Base-by-base conservation (phyloP, 2,113 vertebrate genomes). In the Cervus canadensis region DNA sequence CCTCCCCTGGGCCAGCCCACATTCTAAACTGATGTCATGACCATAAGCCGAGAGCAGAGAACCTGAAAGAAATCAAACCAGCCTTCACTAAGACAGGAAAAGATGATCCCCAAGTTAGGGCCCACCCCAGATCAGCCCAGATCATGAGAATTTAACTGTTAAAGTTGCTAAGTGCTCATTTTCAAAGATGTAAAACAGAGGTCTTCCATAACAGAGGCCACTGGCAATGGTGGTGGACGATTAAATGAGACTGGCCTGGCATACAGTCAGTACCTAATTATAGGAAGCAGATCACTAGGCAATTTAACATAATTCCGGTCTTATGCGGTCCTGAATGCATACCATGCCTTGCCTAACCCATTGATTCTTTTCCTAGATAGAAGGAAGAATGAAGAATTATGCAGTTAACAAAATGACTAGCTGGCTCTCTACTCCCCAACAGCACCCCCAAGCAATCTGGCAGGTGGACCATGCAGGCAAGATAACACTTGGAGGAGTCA, bases 221-320 rank as follows among this genome's bases (percentile, higher is more conserved):
- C 30, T 23, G 48, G 15, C 8, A 4, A 6, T 16, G 52, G 36
- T 0, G 4, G 36, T 30, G 13, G 25, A 4, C 4, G 17, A 81
- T 13, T 10, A 36, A 48, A n/a, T 1, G n/a, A n/a, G 57, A 56
- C 5, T 21, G 30, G 25, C 79, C 17, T 30, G 74, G 76, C 40
- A 2, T 3, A 36, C 1, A 4, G 19, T 81, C 56, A 7, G 45
- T 16, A 67, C 76, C 6, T 23, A 33, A 12, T 50, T 21, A 81
- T 2, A 50, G 78, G 78, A 50, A 12, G 45, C 45, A 81, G 45
- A 50, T 33, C 78, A 50, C 45, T 33, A 33, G 28, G 78, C 78
- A 81, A 12, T 81, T 50, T 33, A 50, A 50, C 78, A 17, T 81
- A 81, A 50, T 30, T 81, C 45, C 16, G 30, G 45, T 50, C 78